Conservation (phyloP, 1,140 invertebrate species). For the Harpegnathos saltator region DNA sequence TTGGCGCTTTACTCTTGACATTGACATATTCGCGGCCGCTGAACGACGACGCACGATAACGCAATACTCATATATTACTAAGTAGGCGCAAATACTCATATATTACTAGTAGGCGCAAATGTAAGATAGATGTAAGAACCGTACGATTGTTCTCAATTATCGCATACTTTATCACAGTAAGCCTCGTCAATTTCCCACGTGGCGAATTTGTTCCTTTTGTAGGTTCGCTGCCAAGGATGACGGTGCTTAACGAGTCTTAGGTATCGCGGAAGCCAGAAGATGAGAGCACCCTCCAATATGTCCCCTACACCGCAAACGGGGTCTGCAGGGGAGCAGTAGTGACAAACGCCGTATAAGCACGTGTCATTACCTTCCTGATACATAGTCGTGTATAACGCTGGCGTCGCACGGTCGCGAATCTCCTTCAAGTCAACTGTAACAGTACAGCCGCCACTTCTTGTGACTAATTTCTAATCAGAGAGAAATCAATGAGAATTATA, state of each 20-base stretch:
- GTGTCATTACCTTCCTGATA: conserved; percentile 84
- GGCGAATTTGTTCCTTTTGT: conserved; percentile 91
- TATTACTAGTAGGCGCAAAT: too few species aligned
- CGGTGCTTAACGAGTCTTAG: conserved; percentile 89
- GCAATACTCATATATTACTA: too few species aligned
- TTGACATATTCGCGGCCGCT: too few species aligned
- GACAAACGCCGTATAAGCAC: conserved; percentile 96
- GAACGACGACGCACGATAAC: too few species aligned
- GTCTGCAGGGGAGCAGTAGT: conserved; percentile 93
- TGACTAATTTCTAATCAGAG: conserved; percentile 11
- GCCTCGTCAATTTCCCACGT: conserved; percentile 92
- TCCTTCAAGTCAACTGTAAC: conserved; percentile 90
- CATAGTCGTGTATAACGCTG: conserved; percentile 88
- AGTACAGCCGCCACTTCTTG: background rate
- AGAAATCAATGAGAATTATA: too few species aligned
- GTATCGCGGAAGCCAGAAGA: conserved; percentile 92
- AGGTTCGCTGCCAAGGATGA: conserved; percentile 96
- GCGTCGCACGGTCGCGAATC: conserved; percentile 90
- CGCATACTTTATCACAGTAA: conserved; percentile 89
- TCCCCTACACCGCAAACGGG: conserved; percentile 92
- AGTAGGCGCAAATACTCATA: background rate
- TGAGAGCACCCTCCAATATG: conserved; percentile 93
- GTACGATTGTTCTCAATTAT: too few species aligned
- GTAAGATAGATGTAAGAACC: too few species aligned
- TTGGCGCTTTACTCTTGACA: too few species aligned